Evolutionary conservation across 2,113 vertebrate genomes (phyloP), one percentile per base, ranked within the genome.

Genomic region (Chionomys nivalis): DNA sequence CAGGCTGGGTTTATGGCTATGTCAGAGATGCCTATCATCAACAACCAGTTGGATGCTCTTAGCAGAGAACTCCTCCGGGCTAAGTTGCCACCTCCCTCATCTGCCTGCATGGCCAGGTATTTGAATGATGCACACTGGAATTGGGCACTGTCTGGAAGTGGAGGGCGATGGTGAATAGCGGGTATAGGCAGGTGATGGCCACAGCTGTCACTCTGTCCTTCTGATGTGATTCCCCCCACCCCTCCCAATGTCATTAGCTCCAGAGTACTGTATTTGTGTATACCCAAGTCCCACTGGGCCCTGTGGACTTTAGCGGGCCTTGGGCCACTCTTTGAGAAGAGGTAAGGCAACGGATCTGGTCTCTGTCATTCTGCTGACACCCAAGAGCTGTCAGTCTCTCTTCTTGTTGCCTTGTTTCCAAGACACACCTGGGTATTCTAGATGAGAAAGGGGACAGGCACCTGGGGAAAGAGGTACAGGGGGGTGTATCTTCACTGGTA

Each of bases 401-500:
- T 8, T 82, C 68, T 26, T 21, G 11, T 3, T 11, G 26, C 5
- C 44, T 47, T 26, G 3, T 39, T n/a, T 68, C 78, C 68, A 47
- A 63, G 85, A 65, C 21, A 68, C 72, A 6, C 10, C 24, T 82
- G 42, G n/a, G 24, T 33, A 0, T 13, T 81, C 28, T 77, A 8
- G 73, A 75, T 55, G 72, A 90, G n/a, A 42, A 44, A 72, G 36
- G 91, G 31, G 28, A 63, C 26, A 66, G n/a, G 7, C 5, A 52
- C 55, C 26, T 66, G 1, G 58, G 87, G 81, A 52, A 58, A 61
- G 77, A 49, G 23, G 47, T 16, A 8, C 65, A 36, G 88, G 47
- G 47, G 26, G 5, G 1, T 4, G 3, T 0, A 11, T 65, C 49
- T 19, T 58, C 65, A 3, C n/a, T 0, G 36, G 0, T 17, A 21